Conservation (phyloP, 2,888 invertebrate genomes). For the Athalia circularis region DNA sequence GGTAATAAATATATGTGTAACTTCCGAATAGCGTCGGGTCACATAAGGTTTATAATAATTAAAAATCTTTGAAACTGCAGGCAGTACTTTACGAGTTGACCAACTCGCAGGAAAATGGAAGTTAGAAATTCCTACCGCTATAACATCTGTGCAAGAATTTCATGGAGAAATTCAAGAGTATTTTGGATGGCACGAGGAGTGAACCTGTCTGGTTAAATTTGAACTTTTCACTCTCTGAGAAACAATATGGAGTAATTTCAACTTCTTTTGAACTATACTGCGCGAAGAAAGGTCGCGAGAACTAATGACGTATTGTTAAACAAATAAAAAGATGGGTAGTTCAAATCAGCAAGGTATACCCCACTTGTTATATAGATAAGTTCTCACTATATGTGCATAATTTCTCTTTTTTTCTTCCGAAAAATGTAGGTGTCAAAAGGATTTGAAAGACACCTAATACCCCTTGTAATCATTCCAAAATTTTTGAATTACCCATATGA, state of each 20-base stretch:
- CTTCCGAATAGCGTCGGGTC: not conserved
- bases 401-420: too few species aligned
- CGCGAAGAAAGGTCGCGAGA: conserved; percentile 4
- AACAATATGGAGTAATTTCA: conserved; percentile 12
- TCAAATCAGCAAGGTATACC: too few species aligned
- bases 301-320: not conserved
- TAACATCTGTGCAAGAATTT: not conserved
- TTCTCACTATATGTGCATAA: too few species aligned
- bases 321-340: not conserved
- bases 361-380: too few species aligned
- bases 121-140: not conserved
- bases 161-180: not conserved
- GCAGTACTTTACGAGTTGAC: not conserved
- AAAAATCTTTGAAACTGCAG: not conserved
- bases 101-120: not conserved
- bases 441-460: too few species aligned
- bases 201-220: conserved; percentile 10
- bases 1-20: not conserved
- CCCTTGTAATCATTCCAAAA: too few species aligned
- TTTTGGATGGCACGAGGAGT: not conserved
- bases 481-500: not conserved
- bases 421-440: too few species aligned
- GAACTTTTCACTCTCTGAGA: not conserved
- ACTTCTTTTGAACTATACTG: not conserved
- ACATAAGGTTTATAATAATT: not conserved